Conservation (phyloP, 2,888 invertebrate genomes). For the Lepeophtheirus nordmannii region DNA sequence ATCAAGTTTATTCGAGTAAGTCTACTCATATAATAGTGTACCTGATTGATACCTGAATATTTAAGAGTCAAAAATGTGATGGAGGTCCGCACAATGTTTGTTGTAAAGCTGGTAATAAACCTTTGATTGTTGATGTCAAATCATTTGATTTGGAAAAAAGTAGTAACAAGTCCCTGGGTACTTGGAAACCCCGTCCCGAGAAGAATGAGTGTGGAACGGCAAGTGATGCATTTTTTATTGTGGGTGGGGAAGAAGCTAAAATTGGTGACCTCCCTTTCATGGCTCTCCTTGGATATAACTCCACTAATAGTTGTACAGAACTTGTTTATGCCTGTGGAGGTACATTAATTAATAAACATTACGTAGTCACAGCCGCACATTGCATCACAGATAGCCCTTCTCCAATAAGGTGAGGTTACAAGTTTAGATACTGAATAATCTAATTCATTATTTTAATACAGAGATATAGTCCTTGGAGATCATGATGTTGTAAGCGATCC, state of each 20-base stretch:
- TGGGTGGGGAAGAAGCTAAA: conserved; percentile 12
- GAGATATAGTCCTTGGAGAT: conserved; percentile 8
- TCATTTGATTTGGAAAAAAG: neutral
- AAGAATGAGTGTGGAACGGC: neutral
- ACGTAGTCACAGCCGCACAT: neutral
- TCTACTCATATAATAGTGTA: neutral
- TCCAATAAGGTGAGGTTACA: neutral
- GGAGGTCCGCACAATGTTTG: neutral
- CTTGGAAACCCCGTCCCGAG: neutral
- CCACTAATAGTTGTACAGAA: neutral
- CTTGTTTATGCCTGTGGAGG: neutral
- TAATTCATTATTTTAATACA: neutral
- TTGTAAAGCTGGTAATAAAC: neutral
- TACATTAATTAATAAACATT: neutral
- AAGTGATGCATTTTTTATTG: neutral
- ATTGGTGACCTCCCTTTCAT: conserved; percentile 13
- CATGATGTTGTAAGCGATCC: conserved; percentile 7
- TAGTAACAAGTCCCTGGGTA: neutral
- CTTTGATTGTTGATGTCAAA: neutral
- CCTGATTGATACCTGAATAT: neutral
- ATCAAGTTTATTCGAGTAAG: neutral
- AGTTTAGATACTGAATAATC: neutral
- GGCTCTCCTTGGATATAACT: conserved; percentile 16
- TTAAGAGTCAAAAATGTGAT: neutral
- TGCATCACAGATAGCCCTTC: neutral